Evolutionary conservation across 2,797 vertebrate genomes (phyloP).

Genomic region (Leptoclinus maculatus): DNA sequence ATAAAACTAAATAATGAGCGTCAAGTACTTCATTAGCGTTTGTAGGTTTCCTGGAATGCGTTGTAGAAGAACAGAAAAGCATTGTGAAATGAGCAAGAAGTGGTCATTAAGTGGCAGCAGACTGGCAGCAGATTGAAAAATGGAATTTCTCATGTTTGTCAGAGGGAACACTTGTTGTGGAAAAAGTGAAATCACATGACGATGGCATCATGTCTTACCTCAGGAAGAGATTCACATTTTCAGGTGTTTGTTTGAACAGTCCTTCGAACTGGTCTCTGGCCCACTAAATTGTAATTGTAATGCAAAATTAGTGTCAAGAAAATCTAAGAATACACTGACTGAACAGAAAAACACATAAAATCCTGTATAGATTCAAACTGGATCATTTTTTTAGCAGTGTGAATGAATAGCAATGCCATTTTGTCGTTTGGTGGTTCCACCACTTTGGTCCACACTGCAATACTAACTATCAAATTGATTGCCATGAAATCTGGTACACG

Average conservation of each 20-base stretch:
- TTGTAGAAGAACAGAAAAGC: constrained; percentile 22
- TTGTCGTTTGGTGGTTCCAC: neutral
- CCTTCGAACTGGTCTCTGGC: constrained; percentile 91
- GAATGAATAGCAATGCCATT: no score
- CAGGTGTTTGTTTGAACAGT: constrained; percentile 86
- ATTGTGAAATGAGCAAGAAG: constrained; percentile 34
- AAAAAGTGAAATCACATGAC: neutral
- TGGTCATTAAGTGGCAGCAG: constrained; percentile 23
- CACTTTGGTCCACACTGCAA: neutral
- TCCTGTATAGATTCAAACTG: no score
- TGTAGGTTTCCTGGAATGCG: constrained; percentile 54
- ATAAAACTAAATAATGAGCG: constrained; percentile 63
- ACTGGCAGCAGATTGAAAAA: constrained; percentile 4
- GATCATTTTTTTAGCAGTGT: no score
- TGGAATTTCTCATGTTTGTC: constrained; percentile 2
- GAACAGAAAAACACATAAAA: neutral
- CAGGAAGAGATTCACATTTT: constrained; percentile 84
- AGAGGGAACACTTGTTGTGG: constrained; percentile 8
- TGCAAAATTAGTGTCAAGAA: neutral
- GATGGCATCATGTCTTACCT: constrained; percentile 78
- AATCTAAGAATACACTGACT: neutral
- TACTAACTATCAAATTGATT: neutral
- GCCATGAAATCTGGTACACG: neutral
- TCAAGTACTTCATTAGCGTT: constrained; percentile 53
- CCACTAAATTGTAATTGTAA: constrained; percentile 86